phyloP scores from a whole-genome alignment of 2,113 vertebrate species.

The Oryctolagus cuniculus region DNA sequence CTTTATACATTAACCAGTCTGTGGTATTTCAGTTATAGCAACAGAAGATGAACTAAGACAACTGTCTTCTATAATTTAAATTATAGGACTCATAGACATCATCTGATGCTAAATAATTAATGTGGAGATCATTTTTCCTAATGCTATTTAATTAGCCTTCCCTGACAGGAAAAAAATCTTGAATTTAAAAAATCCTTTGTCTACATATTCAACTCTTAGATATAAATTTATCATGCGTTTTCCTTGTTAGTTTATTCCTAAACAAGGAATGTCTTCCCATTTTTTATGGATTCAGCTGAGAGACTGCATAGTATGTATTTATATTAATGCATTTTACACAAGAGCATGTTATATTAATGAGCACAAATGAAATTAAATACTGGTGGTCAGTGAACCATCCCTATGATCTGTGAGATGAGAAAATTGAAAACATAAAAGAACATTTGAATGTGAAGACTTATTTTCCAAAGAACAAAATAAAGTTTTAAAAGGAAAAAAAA shows the following conservation, averaged over 20 bases:
- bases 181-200: not conserved
- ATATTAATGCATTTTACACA: not conserved
- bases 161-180: conserved; percentile 24
- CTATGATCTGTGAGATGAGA: not conserved
- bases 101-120: conserved; percentile 10
- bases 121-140: not conserved
- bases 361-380: conserved; percentile 11
- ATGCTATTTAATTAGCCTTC: not conserved
- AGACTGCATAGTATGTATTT: not conserved
- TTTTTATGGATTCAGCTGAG: not conserved
- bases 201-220: not conserved
- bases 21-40: not conserved
- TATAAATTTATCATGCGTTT: conserved; percentile 18
- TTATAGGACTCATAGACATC: not conserved
- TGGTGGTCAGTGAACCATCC: not conserved
- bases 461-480: conserved; percentile 17
- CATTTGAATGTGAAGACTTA: not conserved
- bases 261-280: conserved; percentile 3
- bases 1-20: not conserved
- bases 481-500: not conserved
- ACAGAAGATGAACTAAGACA: not conserved
- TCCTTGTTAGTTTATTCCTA: not conserved
- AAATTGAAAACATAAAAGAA: not conserved
- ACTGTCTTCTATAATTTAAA: not conserved
- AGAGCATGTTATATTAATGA: not conserved